These are phyloP conservation scores for Pharmacophagus antenor DNA, from an alignment of 2,888 invertebrate genomes.

Conservation along the genomic window DNA sequence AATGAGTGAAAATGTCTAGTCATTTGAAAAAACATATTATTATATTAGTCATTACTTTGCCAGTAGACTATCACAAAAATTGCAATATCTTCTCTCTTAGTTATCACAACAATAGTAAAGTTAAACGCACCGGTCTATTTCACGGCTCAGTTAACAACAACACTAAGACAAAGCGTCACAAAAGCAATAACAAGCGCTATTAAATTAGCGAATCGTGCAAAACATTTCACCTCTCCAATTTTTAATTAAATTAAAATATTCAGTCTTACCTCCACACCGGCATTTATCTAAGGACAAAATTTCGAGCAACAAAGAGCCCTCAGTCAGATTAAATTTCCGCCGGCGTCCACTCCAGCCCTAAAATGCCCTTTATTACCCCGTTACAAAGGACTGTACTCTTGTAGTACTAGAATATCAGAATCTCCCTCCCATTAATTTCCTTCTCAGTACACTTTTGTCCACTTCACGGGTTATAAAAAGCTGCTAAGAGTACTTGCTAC, in stretches of 20 bases:
- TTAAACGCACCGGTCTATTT: conserved; percentile 15
- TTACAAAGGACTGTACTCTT: conserved; percentile 63
- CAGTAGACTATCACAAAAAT: not conserved
- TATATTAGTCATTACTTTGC: too few species aligned
- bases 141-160: conserved; percentile 15
- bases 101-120: conserved; percentile 1
- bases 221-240: conserved; percentile 55
- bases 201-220: conserved; percentile 37
- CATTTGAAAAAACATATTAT: too few species aligned
- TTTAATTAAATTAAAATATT: conserved; percentile 76
- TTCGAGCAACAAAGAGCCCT: conserved; percentile 67
- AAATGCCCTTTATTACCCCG: conserved; percentile 73
- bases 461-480: conserved; percentile 41
- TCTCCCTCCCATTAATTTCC: conserved; percentile 58
- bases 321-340: conserved; percentile 76
- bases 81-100: not conserved
- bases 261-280: conserved; percentile 54
- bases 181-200: conserved; percentile 30
- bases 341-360: conserved; percentile 71
- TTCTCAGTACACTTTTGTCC: conserved; percentile 50
- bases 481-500: conserved; percentile 35
- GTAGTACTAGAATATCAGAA: conserved; percentile 70
- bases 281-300: conserved; percentile 73
- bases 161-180: conserved; percentile 30
- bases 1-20: not conserved